A percentile compares a stretch with the other conserved stretches of the same genome.
These are phyloP conservation scores for Phyllostomus discolor DNA, from an alignment of 2,113 vertebrate genomes.

Conservation along the genomic window DNA sequence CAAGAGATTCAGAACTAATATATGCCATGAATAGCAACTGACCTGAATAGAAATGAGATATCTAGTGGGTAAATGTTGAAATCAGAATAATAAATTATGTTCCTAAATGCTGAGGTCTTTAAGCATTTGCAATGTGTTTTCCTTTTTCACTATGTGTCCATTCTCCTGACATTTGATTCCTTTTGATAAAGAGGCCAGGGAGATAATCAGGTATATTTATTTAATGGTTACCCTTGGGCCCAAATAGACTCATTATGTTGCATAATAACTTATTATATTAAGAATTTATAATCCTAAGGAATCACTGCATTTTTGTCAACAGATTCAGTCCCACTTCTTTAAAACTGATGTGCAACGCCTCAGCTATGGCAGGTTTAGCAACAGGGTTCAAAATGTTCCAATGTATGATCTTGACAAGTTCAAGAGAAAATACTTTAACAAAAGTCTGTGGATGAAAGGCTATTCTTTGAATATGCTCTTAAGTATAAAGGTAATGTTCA, in stretches of 20 bases:
- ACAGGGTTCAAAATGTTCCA: not conserved
- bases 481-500: not conserved
- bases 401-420: not conserved
- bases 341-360: not conserved
- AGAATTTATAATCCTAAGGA: slow-evolving; percentile 35
- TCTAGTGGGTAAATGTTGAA: not conserved
- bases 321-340: not conserved
- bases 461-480: not conserved
- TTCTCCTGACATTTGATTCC: not conserved
- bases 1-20: slow-evolving; percentile 12
- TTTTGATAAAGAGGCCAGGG: not conserved
- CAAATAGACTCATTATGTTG: not conserved
- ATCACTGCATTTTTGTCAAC: not conserved
- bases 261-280: slow-evolving; percentile 17
- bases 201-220: not conserved
- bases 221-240: slow-evolving; percentile 24
- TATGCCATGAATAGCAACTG: not conserved
- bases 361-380: not conserved
- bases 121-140: not conserved
- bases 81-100: not conserved
- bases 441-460: not conserved
- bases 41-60: slow-evolving; percentile 29
- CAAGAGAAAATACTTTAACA: not conserved
- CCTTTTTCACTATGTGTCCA: not conserved
- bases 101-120: slow-evolving; percentile 10